Base-by-base conservation (phyloP, 1,140 invertebrate species). In the Tetranychus urticae region DNA sequence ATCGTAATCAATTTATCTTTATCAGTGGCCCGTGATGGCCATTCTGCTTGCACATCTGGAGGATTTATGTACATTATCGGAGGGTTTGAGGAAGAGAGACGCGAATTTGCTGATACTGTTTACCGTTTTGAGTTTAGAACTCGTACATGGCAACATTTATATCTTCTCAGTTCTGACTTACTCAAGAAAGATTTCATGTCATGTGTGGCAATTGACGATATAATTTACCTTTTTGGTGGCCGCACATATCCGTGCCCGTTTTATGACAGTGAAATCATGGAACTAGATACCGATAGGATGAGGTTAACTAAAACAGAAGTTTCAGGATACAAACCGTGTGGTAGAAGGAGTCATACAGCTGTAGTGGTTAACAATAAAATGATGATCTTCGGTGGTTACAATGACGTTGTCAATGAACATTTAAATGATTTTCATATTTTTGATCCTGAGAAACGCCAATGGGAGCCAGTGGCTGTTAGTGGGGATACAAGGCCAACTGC, bases 11-110 rank as follows among this genome's bases (percentile, higher is more conserved):
- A 6, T 42, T 42, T 10, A 6, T 42, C 39, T 42, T 42, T 10
- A 10, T 42, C 39, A 0, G 79, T 79, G 59, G 80, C 86, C 0
- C 76, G 87, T 67, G 89, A 93, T 75, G 89, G 89, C 0, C 89
- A 93, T 72, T 83, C 86, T 14, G 86, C 88, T 3, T 87, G 86
- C 70, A 74, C 90, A 8, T 81, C 87, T 62, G 76, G 77, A 61
- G 75, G 85, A 67, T 79, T 78, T 66, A 92, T 93, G 88, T 88
- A 82, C 67, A 82, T 92, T 60, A 92, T 89, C 75, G 89, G 87
- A 34, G 88, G 88, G 6, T 91, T 81, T 72, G 80, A 84, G 72
- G 86, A 86, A 67, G 77, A 80, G 36, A 78, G 79, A 54, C 82
- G 87, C 65, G 75, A 80, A 63, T 90, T 88, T 72, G 82, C 83